phyloP scores from a whole-genome alignment of 1,140 invertebrate species.

The Drosophila tsacasi region DNA sequence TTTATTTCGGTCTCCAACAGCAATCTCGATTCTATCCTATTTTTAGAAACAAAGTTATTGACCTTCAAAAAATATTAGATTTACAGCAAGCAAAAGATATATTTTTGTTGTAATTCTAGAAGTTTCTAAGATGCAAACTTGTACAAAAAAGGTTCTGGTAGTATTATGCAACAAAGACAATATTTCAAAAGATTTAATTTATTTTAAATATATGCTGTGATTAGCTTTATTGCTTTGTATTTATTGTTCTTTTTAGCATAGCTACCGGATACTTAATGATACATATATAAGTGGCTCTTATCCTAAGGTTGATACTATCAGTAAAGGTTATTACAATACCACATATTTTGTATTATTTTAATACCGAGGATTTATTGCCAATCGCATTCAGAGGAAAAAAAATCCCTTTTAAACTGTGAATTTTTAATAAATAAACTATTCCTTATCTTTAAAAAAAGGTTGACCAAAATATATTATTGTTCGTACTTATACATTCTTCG shows the following conservation, averaged over 20 bases:
- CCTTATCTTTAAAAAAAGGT: background rate
- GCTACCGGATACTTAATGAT: too few species aligned
- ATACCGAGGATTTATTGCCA: too few species aligned
- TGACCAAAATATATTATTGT: too few species aligned
- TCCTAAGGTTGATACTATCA: background rate
- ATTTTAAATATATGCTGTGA: background rate
- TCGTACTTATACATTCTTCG: background rate
- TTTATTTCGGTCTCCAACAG: too few species aligned
- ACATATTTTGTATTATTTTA: too few species aligned
- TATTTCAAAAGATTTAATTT: background rate
- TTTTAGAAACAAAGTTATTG: background rate
- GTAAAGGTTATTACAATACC: too few species aligned
- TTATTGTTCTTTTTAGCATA: background rate
- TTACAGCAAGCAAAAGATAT: background rate
- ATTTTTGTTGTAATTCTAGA: background rate
- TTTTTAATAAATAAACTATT: background rate
- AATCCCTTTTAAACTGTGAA: background rate
- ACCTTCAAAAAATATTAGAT: background rate
- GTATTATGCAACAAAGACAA: background rate
- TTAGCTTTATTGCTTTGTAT: too few species aligned
- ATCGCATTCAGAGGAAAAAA: too few species aligned
- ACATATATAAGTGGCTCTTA: too few species aligned
- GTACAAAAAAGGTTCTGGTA: background rate
- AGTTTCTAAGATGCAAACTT: background rate
- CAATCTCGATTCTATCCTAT: background rate